A percentile compares a stretch with the other conserved stretches of the same genome.
phyloP scores from a whole-genome alignment of 2,888 invertebrate species.

The Sesia apiformis region DNA sequence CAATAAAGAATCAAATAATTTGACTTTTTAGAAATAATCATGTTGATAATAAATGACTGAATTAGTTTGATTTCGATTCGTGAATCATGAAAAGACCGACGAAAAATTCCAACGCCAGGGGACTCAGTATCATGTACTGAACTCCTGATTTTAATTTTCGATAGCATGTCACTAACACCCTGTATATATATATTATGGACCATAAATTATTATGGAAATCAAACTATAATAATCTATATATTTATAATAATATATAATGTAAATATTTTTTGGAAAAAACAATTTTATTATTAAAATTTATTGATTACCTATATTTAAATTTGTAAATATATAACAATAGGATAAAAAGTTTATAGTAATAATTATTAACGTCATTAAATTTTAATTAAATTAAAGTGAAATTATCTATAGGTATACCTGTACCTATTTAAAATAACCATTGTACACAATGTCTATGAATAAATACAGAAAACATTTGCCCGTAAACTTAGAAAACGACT shows the following conservation, averaged over 20 bases:
- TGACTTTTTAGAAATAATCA: no score
- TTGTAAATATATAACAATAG: neutral
- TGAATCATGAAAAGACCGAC: no score
- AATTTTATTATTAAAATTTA: neutral
- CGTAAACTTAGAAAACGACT: neutral
- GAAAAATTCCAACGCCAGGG: no score
- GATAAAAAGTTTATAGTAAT: neutral
- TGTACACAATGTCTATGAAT: neutral
- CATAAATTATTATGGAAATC: no score
- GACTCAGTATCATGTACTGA: no score
- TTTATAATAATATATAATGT: neutral
- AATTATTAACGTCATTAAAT: neutral
- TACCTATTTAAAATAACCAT: neutral
- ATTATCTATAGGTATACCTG: neutral
- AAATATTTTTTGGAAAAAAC: neutral
- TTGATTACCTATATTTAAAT: neutral
- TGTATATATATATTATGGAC: no score
- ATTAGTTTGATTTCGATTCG: no score
- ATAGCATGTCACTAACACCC: no score
- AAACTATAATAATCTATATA: no score
- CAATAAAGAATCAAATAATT: no score
- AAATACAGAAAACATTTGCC: neutral
- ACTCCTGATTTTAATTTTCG: no score
- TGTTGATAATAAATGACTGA: no score
- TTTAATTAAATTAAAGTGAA: neutral